phyloP scores from a whole-genome alignment of 30 jellyfish, hydroid and myxozoan genomes.

The Mastigias papua region DNA sequence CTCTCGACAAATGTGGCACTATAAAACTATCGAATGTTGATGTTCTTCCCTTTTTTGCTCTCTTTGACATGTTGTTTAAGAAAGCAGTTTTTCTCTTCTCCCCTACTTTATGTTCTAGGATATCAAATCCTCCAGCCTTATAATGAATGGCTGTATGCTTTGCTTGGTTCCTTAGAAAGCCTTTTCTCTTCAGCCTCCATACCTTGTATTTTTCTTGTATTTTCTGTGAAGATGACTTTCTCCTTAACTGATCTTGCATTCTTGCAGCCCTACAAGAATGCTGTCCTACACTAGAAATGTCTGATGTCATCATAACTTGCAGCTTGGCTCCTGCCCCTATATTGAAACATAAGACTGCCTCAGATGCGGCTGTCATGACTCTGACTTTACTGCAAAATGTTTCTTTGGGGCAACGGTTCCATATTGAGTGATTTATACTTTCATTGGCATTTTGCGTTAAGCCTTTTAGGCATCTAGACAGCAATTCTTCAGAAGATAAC shows the following conservation, averaged over 20 bases:
- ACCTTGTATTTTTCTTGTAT: background rate
- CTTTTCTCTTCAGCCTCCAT: slow-evolving; percentile 8
- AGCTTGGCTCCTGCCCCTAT: slow-evolving; percentile 32
- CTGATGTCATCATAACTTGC: background rate
- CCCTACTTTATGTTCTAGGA: background rate
- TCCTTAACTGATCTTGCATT: background rate
- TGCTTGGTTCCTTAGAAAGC: background rate
- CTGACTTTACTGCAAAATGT: no score
- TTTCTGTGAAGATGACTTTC: slow-evolving; percentile 8
- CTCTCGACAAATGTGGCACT: background rate
- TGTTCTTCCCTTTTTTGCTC: background rate
- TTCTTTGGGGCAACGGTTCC: no score
- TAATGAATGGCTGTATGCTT: background rate
- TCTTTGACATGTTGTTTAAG: background rate
- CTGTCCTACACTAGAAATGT: slow-evolving; percentile 4
- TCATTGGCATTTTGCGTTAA: slow-evolving; percentile 19
- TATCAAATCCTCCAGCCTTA: background rate
- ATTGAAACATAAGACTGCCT: slow-evolving; percentile 20
- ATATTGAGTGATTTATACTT: no score
- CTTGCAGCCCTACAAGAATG: background rate
- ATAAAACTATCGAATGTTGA: background rate
- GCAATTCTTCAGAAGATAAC: background rate
- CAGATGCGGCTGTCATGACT: background rate
- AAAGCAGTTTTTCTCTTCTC: background rate
- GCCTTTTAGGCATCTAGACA: background rate